Percentiles rank a stretch among this genome's conserved stretches.
Evolutionary conservation across 2,797 vertebrate species (phyloP).

Genomic region (Huso huso): DNA sequence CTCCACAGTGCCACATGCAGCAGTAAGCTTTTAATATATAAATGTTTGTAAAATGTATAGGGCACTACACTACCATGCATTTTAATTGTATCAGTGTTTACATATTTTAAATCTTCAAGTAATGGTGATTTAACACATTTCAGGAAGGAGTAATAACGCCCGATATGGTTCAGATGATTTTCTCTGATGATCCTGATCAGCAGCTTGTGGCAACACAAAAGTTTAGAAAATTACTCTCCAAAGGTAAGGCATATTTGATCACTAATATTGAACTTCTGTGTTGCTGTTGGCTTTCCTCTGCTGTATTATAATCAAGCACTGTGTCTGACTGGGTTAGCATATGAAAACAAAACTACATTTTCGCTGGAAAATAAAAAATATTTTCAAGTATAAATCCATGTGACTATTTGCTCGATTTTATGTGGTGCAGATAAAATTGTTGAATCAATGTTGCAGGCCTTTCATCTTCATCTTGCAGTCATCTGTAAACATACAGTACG

Average conservation of each 20-base stretch:
- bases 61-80: not conserved
- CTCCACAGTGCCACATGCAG: slow-evolving; percentile 76
- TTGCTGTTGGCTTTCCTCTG: not conserved
- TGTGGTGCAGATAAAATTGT: no score
- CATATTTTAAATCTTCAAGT: not conserved
- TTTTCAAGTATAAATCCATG: no score
- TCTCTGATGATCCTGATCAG: slow-evolving; percentile 78
- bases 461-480: no score
- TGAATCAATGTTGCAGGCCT: no score
- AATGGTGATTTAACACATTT: slow-evolving; percentile 9
- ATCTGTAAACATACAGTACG: no score
- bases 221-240: slow-evolving; percentile 85
- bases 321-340: no score
- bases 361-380: no score
- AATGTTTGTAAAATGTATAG: not conserved
- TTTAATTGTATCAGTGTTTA: not conserved
- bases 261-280: not conserved
- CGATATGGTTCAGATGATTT: slow-evolving; percentile 88
- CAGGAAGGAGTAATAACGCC: slow-evolving; percentile 82
- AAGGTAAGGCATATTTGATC: slow-evolving; percentile 51
- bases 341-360: no score
- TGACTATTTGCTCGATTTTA: no score
- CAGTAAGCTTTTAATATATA: slow-evolving; percentile 49
- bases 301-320: no score
- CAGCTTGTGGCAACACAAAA: slow-evolving; percentile 84